A percentile compares a stretch with the other conserved stretches of the same genome.
Conservation (phyloP, 2,888 invertebrate genomes). For the Harpagoxenus sublaevis region DNA sequence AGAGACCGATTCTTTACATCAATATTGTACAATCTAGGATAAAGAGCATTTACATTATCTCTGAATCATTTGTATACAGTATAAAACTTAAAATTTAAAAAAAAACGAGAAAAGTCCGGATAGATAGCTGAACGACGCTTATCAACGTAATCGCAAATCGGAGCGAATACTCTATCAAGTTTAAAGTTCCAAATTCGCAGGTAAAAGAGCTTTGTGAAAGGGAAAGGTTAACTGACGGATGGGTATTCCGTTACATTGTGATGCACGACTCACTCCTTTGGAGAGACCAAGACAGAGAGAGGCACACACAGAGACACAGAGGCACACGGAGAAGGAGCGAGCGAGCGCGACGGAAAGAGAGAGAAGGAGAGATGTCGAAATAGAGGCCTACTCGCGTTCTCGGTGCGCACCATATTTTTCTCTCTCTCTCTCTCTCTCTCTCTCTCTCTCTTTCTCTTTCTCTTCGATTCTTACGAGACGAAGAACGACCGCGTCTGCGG, state of each 20-base stretch:
- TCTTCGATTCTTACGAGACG: too few species aligned
- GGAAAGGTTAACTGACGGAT: conserved; percentile 30
- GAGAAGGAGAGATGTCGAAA: conserved; percentile 6
- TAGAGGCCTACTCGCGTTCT: conserved; percentile 11
- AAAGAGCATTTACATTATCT: not conserved
- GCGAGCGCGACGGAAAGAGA: not conserved
- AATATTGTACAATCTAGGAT: not conserved
- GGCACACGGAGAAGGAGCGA: not conserved
- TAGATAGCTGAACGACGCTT: not conserved
- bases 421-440: too few species aligned
- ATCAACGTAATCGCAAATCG: not conserved
- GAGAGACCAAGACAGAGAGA: not conserved
- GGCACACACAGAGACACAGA: not conserved
- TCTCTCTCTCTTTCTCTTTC: too few species aligned
- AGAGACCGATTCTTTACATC: not conserved
- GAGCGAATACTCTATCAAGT: not conserved
- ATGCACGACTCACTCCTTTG: conserved; percentile 21
- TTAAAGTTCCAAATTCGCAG: not conserved
- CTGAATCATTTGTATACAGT: not conserved
- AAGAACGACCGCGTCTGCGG: not conserved
- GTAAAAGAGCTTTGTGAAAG: not conserved
- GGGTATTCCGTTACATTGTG: conserved; percentile 42
- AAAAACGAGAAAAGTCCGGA: not conserved
- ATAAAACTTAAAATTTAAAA: not conserved
- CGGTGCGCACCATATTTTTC: not conserved